Evolutionary conservation across 2,888 invertebrate genomes (phyloP).

Genomic region (Ormyrus nitidulus): DNA sequence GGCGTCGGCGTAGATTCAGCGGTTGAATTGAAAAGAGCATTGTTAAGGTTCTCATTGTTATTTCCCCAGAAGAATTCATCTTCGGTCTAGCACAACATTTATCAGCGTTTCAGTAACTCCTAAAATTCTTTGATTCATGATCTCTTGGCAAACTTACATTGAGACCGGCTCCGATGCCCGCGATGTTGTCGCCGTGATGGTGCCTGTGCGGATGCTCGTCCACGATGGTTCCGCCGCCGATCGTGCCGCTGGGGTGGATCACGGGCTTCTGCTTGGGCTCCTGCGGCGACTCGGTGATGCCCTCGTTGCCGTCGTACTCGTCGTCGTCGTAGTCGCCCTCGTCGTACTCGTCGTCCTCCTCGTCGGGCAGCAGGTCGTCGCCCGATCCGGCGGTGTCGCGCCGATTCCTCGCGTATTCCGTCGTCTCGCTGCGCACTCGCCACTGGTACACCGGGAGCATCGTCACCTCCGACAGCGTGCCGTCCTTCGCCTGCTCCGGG

Average conservation of each 20-base stretch:
- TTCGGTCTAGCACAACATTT: constrained; percentile 36
- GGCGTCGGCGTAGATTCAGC: constrained; percentile 13
- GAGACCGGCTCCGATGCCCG: constrained; percentile 58
- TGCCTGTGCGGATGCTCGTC: constrained; percentile 74
- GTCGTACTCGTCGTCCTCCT: constrained; percentile 68
- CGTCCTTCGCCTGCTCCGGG: constrained; percentile 83
- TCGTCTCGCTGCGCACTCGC: constrained; percentile 77
- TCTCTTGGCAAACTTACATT: constrained; percentile 45
- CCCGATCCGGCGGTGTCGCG: constrained; percentile 70
- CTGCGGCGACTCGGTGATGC: constrained; percentile 71
- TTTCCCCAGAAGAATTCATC: constrained; percentile 52
- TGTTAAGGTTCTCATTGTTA: constrained; percentile 23
- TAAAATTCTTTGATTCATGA: too few relatives aligned
- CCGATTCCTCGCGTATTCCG: constrained; percentile 66
- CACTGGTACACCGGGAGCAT: constrained; percentile 84
- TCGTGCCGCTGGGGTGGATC: constrained; percentile 5
- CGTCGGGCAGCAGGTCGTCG: constrained; percentile 61
- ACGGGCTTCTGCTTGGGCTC: constrained; percentile 59
- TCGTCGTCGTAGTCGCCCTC: constrained; percentile 74
- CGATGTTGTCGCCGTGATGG: constrained; percentile 71
- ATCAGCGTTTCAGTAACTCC: too few relatives aligned
- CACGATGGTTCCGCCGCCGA: constrained; percentile 44
- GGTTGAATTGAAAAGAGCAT: constrained; percentile 44
- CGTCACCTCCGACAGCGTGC: constrained; percentile 82
- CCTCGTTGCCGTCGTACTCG: constrained; percentile 71